These are phyloP conservation scores for Bufo gargarizans DNA, from an alignment of 2,113 vertebrate species.

Conservation along the genomic window DNA sequence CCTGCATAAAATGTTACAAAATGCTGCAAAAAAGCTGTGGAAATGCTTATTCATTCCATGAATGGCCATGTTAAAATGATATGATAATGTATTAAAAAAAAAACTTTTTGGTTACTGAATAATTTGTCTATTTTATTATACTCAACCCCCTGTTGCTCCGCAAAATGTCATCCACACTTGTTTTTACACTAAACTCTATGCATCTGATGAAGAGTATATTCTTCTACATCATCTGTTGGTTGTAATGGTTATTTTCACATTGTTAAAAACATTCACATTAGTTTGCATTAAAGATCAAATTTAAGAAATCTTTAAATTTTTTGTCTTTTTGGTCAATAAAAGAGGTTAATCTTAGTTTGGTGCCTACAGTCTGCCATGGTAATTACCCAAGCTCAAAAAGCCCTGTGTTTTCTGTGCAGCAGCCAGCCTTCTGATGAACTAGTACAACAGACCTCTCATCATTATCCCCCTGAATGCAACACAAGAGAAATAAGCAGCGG, in stretches of 20 bases:
- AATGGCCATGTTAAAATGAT: too few species aligned
- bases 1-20: too few species aligned
- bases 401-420: constrained; percentile 69
- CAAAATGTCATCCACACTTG: too few species aligned
- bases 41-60: too few species aligned
- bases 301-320: not conserved
- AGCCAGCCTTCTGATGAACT: constrained; percentile 62
- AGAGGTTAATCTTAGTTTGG: constrained; percentile 44
- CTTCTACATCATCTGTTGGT: not conserved
- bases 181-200: too few species aligned
- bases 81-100: too few species aligned
- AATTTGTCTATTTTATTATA: too few species aligned
- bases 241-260: not conserved
- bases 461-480: constrained; percentile 76
- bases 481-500: constrained; percentile 67
- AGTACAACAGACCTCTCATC: constrained; percentile 69
- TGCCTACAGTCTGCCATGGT: constrained; percentile 27
- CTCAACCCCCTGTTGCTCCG: too few species aligned
- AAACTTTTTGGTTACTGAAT: too few species aligned
- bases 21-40: too few species aligned
- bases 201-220: not conserved
- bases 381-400: constrained; percentile 50
- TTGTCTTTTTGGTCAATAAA: constrained; percentile 57
- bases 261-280: not conserved
- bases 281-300: not conserved